phyloP scores from a whole-genome alignment of 2,888 invertebrate genomes.

The Drosophila quinaria region DNA sequence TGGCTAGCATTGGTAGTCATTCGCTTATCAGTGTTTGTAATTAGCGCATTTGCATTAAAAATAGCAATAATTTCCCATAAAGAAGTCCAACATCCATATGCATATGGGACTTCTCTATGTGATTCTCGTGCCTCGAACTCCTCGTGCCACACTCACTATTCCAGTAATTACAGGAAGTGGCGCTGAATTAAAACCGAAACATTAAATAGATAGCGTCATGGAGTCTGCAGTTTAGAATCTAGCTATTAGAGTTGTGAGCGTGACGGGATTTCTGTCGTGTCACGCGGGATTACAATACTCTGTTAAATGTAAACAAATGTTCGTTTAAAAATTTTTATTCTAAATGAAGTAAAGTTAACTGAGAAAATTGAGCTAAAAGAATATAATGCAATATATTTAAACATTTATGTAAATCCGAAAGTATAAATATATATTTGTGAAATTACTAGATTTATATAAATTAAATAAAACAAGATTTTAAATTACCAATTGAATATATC shows the following conservation, averaged over 20 bases:
- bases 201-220: slow-evolving; percentile 72
- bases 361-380: no score
- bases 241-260: slow-evolving; percentile 30
- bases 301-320: not conserved
- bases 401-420: no score
- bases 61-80: slow-evolving; percentile 81
- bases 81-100: slow-evolving; percentile 65
- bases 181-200: slow-evolving; percentile 70
- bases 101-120: slow-evolving; percentile 1
- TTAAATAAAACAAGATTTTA: no score
- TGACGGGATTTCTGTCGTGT: slow-evolving; percentile 3
- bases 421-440: no score
- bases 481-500: not conserved
- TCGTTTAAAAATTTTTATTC: no score
- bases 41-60: slow-evolving; percentile 82
- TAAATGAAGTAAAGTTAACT: no score
- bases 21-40: slow-evolving; percentile 80
- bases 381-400: no score
- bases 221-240: slow-evolving; percentile 33
- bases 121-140: slow-evolving; percentile 1
- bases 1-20: slow-evolving; percentile 42
- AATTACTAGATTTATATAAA: no score
- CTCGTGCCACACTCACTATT: slow-evolving; percentile 37
- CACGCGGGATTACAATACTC: slow-evolving; percentile 2
- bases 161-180: slow-evolving; percentile 73